These are phyloP conservation scores for Jacana jacana DNA, from an alignment of 2,113 vertebrate species.

Conservation along the genomic window DNA sequence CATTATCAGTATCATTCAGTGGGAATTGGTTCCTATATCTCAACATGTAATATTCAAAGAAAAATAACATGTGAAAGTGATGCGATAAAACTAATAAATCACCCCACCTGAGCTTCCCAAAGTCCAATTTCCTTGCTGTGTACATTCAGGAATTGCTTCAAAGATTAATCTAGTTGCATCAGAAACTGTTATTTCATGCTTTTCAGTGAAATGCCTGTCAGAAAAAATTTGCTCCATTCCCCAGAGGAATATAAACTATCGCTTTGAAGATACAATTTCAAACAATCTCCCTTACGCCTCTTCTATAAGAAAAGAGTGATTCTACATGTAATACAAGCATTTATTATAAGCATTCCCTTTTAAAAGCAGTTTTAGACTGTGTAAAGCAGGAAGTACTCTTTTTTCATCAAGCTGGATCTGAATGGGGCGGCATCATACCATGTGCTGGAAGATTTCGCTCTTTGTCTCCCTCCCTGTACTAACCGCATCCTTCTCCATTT, in stretches of 20 bases:
- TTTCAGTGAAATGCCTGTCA: not conserved
- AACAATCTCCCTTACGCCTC: not conserved
- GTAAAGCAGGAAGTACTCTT: not conserved
- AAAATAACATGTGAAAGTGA: not conserved
- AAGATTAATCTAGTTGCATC: not conserved
- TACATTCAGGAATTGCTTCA: not conserved
- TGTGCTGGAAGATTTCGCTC: not conserved
- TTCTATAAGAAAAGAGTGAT: not conserved
- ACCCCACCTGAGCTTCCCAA: not conserved
- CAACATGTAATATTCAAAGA: not conserved
- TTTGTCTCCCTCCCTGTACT: constrained; percentile 1
- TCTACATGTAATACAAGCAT: not conserved
- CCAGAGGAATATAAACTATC: not conserved
- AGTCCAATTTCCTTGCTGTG: not conserved
- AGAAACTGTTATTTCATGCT: not conserved
- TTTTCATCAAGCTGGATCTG: not conserved
- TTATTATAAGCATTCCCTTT: not conserved
- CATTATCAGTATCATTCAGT: not conserved
- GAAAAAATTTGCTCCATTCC: not conserved
- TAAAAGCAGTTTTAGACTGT: not conserved
- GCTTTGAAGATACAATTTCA: constrained; percentile 10
- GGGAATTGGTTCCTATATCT: not conserved
- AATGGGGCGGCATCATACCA: not conserved
- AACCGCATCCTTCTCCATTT: not conserved
- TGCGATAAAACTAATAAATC: not conserved